Percentiles rank a stretch among this genome's conserved stretches.
These are phyloP conservation scores for Nemoura dubitans DNA, from an alignment of 2,888 invertebrate species.

Conservation along the genomic window DNA sequence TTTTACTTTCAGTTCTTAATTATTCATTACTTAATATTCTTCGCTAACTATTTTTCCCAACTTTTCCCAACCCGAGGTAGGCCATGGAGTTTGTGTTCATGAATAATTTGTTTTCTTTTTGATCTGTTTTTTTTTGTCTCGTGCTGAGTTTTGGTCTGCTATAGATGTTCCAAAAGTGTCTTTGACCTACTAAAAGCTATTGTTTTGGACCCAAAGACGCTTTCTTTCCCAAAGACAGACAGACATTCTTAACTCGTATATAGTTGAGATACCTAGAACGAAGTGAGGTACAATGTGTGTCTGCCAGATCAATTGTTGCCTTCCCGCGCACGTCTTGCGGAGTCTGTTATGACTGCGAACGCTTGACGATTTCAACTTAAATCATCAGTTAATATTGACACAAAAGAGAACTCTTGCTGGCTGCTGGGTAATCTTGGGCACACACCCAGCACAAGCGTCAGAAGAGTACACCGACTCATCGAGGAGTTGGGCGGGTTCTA, in stretches of 20 bases:
- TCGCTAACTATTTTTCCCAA: neutral
- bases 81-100: neutral
- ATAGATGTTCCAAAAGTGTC: neutral
- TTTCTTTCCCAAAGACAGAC: neutral
- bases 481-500: neutral
- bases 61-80: constrained; percentile 13
- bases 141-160: neutral
- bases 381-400: constrained; percentile 49
- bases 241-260: too few species aligned
- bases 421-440: constrained; percentile 43
- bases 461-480: constrained; percentile 14
- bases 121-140: constrained; percentile 1
- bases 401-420: constrained; percentile 41
- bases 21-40: constrained; percentile 27
- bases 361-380: constrained; percentile 47
- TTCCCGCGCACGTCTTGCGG: neutral
- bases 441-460: constrained; percentile 30
- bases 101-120: constrained; percentile 27
- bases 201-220: neutral
- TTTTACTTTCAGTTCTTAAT: constrained; percentile 16
- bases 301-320: neutral
- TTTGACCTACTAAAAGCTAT: neutral
- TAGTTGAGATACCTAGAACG: too few species aligned
- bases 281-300: constrained; percentile 17
- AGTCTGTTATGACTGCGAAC: constrained; percentile 48